These are phyloP conservation scores for Petroica traversi DNA, from an alignment of 2,113 vertebrate species.

Conservation along the genomic window DNA sequence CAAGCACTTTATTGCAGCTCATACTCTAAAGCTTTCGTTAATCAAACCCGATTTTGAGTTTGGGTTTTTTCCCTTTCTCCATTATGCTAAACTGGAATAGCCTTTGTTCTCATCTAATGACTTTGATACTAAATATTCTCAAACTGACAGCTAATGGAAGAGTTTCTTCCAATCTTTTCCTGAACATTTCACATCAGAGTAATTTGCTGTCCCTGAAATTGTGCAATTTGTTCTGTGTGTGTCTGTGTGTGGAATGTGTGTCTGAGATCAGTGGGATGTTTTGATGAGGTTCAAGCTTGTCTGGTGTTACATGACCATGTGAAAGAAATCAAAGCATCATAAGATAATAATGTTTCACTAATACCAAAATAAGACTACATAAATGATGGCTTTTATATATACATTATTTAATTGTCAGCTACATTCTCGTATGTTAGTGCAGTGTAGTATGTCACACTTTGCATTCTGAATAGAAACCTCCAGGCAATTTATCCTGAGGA, in stretches of 20 bases:
- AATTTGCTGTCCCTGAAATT: background rate
- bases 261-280: background rate
- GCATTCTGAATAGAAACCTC: background rate
- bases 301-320: rapidly evolving
- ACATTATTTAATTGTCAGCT: background rate
- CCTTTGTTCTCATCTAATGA: background rate
- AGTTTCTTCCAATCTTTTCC: background rate
- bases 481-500: background rate
- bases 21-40: background rate
- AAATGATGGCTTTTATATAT: rapidly evolving
- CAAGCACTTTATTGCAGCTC: background rate
- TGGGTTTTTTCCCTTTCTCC: background rate
- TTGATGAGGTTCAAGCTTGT: background rate
- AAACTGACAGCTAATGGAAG: background rate
- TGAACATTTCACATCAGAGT: background rate
- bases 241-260: background rate
- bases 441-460: rapidly evolving
- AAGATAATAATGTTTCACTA: background rate
- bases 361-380: background rate
- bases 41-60: background rate
- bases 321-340: background rate
- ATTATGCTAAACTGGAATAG: background rate
- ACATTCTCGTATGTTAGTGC: background rate
- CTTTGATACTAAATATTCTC: background rate
- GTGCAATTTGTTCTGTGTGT: background rate